Conservation (phyloP, 2,797 vertebrate genomes). For the Agapornis canus region DNA sequence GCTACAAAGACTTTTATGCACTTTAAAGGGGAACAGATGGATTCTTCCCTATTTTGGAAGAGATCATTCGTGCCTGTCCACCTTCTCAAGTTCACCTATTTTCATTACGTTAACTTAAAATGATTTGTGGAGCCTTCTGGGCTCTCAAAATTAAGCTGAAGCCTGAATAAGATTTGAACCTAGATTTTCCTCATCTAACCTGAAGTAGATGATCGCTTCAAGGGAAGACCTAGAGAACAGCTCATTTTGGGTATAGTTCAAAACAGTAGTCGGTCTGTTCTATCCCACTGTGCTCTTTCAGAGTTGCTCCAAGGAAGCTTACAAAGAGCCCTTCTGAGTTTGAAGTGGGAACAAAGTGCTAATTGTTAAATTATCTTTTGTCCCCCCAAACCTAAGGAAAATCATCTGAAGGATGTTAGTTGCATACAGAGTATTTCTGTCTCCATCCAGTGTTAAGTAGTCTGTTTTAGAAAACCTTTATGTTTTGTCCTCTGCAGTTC, state of each 20-base stretch:
- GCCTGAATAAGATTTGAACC: constrained; percentile 63
- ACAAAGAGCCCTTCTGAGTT: constrained; percentile 55
- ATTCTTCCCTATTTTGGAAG: constrained; percentile 64
- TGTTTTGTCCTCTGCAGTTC: constrained; percentile 43
- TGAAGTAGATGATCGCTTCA: constrained; percentile 55
- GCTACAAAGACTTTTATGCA: constrained; percentile 53
- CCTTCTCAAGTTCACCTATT: constrained; percentile 68
- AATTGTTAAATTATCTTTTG: constrained; percentile 68
- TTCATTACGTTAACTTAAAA: constrained; percentile 67
- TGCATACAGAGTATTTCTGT: constrained; percentile 67
- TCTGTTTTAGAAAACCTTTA: constrained; percentile 69
- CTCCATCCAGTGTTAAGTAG: constrained; percentile 60
- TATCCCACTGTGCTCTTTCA: constrained; percentile 60
- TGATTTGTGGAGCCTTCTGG: constrained; percentile 69
- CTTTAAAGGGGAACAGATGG: constrained; percentile 69
- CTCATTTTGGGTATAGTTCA: constrained; percentile 65
- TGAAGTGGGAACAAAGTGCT: constrained; percentile 69
- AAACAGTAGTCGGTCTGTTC: constrained; percentile 59
- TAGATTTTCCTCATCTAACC: constrained; percentile 58
- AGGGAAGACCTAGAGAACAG: constrained; percentile 57
- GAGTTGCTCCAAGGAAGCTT: constrained; percentile 53
- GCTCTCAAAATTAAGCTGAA: constrained; percentile 62
- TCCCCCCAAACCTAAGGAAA: constrained; percentile 48
- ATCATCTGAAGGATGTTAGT: constrained; percentile 56
- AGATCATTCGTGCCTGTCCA: constrained; percentile 64